These are phyloP conservation scores for Lanius ludovicianus DNA, from an alignment of 2,113 vertebrate genomes.

Conservation along the genomic window DNA sequence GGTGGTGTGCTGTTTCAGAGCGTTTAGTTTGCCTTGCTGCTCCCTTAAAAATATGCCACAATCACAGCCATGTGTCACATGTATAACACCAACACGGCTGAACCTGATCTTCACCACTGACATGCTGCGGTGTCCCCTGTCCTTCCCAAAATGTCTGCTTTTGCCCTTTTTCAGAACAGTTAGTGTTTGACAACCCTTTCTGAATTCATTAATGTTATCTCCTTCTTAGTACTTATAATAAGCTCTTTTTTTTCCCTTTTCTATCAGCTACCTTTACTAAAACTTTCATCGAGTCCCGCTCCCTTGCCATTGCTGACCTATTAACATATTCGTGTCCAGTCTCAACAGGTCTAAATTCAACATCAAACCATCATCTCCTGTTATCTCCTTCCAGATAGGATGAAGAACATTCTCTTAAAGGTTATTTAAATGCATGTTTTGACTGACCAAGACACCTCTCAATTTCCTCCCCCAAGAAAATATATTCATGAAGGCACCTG, in stretches of 20 bases:
- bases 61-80: neutral
- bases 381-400: neutral
- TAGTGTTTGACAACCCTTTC: neutral
- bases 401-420: neutral
- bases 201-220: neutral
- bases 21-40: neutral
- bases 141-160: neutral
- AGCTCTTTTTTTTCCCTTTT: fast-evolving
- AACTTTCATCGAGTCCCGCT: neutral
- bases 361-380: neutral
- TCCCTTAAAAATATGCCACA: neutral
- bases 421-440: neutral
- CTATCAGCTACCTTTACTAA: neutral
- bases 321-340: neutral
- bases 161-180: neutral
- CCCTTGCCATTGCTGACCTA: neutral
- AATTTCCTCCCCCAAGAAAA: neutral
- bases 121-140: neutral
- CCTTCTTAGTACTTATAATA: neutral
- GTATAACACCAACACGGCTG: neutral
- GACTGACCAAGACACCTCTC: neutral
- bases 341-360: neutral
- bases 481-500: neutral
- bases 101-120: neutral
- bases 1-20: neutral